phyloP scores from a whole-genome alignment of 2,797 vertebrate species.

The Crocidura indochinensis region DNA sequence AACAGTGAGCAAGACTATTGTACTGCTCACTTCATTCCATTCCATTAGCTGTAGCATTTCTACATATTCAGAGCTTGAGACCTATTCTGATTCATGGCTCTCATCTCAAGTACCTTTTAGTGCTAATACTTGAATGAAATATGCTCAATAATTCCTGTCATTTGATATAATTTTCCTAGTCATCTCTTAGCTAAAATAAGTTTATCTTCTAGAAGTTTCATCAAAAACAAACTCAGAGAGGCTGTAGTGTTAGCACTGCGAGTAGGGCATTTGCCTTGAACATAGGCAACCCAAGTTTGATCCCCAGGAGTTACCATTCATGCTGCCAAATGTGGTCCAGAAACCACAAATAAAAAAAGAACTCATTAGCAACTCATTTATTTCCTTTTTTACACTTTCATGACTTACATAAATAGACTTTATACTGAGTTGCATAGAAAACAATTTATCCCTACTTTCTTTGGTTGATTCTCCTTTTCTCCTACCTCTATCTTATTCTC shows the following conservation, averaged over 20 bases:
- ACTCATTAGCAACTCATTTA: neutral
- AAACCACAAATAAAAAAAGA: too few relatives aligned
- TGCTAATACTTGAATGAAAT: constrained; percentile 10
- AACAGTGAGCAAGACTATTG: neutral
- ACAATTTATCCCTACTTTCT: neutral
- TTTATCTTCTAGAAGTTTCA: neutral
- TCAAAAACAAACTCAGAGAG: neutral
- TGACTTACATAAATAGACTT: neutral
- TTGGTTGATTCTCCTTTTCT: neutral
- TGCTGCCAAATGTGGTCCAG: too few relatives aligned
- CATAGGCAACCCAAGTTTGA: too few relatives aligned
- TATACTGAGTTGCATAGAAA: neutral
- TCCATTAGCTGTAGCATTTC: neutral
- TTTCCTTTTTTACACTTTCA: constrained; percentile 10
- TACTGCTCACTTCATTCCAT: neutral
- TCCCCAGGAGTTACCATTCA: too few relatives aligned
- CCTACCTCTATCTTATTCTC: too few relatives aligned
- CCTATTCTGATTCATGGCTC: neutral
- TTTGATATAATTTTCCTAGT: constrained; percentile 4
- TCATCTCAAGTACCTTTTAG: neutral
- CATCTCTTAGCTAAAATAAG: neutral
- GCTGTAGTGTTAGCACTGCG: too few relatives aligned
- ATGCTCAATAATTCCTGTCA: neutral
- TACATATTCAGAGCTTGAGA: neutral
- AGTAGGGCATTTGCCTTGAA: too few relatives aligned